Evolutionary conservation across 2,888 invertebrate species (phyloP).

Genomic region (Epinotia brunnichana): DNA sequence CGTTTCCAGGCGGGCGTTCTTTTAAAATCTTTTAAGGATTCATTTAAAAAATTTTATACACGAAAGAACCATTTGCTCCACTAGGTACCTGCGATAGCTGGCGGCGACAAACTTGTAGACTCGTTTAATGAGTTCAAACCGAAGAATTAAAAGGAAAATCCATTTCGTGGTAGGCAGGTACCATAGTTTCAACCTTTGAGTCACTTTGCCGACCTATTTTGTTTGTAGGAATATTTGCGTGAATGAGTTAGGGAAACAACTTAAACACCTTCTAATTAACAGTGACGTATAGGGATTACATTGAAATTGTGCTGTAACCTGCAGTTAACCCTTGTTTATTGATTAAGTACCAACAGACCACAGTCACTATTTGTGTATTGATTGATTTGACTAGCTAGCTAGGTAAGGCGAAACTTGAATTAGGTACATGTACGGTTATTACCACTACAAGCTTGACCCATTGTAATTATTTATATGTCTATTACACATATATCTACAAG

Average conservation of each 20-base stretch:
- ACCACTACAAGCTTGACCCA: no score
- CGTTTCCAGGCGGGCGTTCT: background rate
- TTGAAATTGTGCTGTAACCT: background rate
- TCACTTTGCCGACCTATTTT: background rate
- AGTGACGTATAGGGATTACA: background rate
- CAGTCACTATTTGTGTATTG: no score
- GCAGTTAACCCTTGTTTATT: background rate
- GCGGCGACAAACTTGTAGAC: conserved; percentile 9
- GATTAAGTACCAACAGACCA: no score
- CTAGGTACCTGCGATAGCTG: conserved; percentile 17
- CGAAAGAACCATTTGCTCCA: conserved; percentile 14
- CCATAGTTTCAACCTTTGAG: background rate
- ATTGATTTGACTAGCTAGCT: no score
- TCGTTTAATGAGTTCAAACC: conserved; percentile 34
- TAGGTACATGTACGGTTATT: no score
- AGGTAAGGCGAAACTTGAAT: no score
- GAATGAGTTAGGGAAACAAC: background rate
- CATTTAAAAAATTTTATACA: conserved; percentile 13
- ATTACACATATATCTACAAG: no score
- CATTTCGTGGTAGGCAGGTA: conserved; percentile 6
- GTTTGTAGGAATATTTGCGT: background rate
- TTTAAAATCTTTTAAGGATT: background rate
- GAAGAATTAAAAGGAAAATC: conserved; percentile 30
- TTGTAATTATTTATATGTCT: no score
- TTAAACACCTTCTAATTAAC: background rate